Evolutionary conservation across 2,888 invertebrate genomes (phyloP), one percentile per base, ranked within the genome.

Genomic region (Melieria omissa): DNA sequence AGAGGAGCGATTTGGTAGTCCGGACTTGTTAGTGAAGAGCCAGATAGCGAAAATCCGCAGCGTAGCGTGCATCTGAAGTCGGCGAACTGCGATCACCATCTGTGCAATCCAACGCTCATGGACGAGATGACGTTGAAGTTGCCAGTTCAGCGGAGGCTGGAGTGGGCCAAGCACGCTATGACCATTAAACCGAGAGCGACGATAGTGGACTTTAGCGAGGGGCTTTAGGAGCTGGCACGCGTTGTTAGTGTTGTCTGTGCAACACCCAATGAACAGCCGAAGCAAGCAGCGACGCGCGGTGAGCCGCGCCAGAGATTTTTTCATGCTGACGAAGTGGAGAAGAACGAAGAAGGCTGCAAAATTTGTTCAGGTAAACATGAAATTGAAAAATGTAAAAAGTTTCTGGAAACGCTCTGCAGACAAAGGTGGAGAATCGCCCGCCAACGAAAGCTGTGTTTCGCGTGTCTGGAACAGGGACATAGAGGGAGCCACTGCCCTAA

Each of bases 21-120:
- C 69, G 8, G 69, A 63, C 12, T n/a, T 47, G 29, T 41, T 62
- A 4, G 69, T 69, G 4, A 69, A 69, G 41, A 69, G 62, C 14
- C 62, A 62, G n/a, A 14, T 62, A 46, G 47, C 45, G 9, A 62
- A 62, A 7, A 62, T 62, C n/a, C 7, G 54, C n/a, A 54, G 54
- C 41, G n/a, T n/a, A n/a, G n/a, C n/a, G n/a, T n/a, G n/a, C 71
- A 10, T 65, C 46, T 77, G 14, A 49, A 71, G 57, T 57, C 76
- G 8, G 70, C 72, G 4, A 41, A 70, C 3, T 67, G 71, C 46
- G 65, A 70, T 9, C 70, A 75, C 10, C 75, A 75, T 49, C 16
- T 76, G 16, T 9, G 44, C 1, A 75, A 74, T 42, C 71, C 74
- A 8, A 74, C 66, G 12, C 64, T 77, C 3, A 67, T 75, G 72